Evolutionary conservation across 2,113 vertebrate species (phyloP).

Genomic region (Procavia capensis): DNA sequence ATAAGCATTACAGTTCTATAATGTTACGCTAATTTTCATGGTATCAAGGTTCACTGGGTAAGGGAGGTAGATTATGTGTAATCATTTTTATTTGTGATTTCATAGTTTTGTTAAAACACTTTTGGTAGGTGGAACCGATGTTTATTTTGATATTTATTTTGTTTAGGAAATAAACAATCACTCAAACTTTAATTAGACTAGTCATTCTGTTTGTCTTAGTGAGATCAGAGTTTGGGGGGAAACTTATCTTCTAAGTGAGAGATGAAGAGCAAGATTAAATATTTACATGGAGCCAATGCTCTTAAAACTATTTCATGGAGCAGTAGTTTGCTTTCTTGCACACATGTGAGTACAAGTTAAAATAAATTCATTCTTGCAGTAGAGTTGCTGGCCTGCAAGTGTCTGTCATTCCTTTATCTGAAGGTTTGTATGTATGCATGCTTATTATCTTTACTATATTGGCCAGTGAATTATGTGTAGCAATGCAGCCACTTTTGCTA

Average conservation of each 20-base stretch:
- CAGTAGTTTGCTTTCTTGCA: neutral
- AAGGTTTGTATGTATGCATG: neutral
- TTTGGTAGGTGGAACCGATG: neutral
- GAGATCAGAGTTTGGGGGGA: neutral
- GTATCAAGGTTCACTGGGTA: neutral
- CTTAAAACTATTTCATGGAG: neutral
- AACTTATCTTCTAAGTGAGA: neutral
- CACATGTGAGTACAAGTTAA: neutral
- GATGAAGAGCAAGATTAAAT: neutral
- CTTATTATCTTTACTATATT: neutral
- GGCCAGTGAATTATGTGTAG: neutral
- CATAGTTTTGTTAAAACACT: neutral
- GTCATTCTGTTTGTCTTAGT: neutral
- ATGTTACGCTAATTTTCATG: neutral
- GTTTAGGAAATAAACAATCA: neutral
- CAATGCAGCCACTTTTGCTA: neutral
- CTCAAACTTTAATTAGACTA: neutral
- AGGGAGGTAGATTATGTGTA: neutral
- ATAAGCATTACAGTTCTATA: neutral
- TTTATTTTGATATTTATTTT: neutral
- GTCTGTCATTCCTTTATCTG: neutral
- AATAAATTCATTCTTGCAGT: neutral
- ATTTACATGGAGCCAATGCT: neutral
- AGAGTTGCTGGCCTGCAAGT: neutral
- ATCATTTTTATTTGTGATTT: conserved; percentile 31